These are phyloP conservation scores for Montipora efflorescens DNA, from an alignment of 64 coral and sea anemone species.

Conservation along the genomic window DNA sequence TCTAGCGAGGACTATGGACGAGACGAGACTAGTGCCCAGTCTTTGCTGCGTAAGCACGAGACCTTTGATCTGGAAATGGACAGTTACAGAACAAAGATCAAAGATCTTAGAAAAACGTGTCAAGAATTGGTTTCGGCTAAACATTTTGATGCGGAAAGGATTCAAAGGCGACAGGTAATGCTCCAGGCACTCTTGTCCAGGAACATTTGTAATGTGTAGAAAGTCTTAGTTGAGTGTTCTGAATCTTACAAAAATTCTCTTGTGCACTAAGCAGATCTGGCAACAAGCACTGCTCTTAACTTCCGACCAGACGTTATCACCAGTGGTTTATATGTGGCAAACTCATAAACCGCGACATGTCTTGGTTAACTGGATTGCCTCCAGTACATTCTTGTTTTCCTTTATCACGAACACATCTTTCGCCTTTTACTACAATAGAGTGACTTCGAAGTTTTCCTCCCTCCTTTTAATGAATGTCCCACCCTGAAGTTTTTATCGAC, in stretches of 20 bases:
- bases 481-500: no score
- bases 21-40: conserved; percentile 85
- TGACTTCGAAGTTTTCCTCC: no score
- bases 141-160: conserved; percentile 72
- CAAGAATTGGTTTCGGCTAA: conserved; percentile 34
- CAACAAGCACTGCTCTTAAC: background rate
- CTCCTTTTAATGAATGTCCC: no score
- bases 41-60: conserved; percentile 86
- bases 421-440: conserved; percentile 54
- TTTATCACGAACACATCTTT: conserved; percentile 64
- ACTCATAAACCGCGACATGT: background rate
- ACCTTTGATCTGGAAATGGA: conserved; percentile 85
- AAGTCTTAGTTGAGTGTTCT: no score
- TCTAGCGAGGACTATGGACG: conserved; percentile 95
- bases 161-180: conserved; percentile 74
- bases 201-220: background rate
- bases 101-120: conserved; percentile 49
- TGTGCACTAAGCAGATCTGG: background rate
- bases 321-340: background rate
- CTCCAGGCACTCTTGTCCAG: background rate
- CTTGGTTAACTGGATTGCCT: no score
- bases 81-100: conserved; percentile 61
- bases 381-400: conserved; percentile 32
- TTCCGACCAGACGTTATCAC: background rate
- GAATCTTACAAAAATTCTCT: no score